Base-by-base conservation (phyloP, 1,140 invertebrate genomes). In the Tribolium madens region DNA sequence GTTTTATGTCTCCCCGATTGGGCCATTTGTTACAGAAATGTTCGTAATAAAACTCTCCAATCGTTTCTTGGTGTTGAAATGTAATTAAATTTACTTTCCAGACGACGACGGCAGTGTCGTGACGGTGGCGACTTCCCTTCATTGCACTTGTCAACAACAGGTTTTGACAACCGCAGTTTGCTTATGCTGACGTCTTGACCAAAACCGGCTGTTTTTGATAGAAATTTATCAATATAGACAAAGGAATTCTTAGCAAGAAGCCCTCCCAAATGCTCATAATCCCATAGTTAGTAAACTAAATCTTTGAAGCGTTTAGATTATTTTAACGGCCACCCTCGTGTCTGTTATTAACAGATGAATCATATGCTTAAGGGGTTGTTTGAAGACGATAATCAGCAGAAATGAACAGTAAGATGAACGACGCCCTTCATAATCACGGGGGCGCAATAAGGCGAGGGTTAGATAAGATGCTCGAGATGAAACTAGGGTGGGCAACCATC, bases 281-380 rank as follows among this genome's bases (percentile, higher is more conserved):
- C 57, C 31, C 10, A 4, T 64, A 64, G 57, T 64, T 64, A 64
- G 57, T 64, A 64, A 64, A 64, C 57, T 64, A 64, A 64, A 64
- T 72, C 70, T 72, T 72, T 72, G 31, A 52, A 72, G 70, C 42
- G 50, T 72, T 64, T 64, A 64, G 57, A 64, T 64, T 64, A 26
- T 12, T 64, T 33, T 64, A 64, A 75, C 57, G 36, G 57, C 21
- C 26, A 60, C 52, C 52, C 74, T 75, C 18, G 12, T 75, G 64
- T 68, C 74, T 68, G 74, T 75, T 75, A 75, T 75, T 75, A 75
- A 75, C 74, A 46, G 75, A 76, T 76, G 75, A 76, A 76, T 76
- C 75, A 76, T 76, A 76, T 76, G 75, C 70, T 72, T 71, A 76
- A 76, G 75, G 75, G 75, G 75, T 46, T 21, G 68, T 70, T 76